A percentile compares a stretch with the other conserved stretches of the same genome.
Evolutionary conservation across 1,140 invertebrate species (phyloP).

Genomic region (Apis dorsata): DNA sequence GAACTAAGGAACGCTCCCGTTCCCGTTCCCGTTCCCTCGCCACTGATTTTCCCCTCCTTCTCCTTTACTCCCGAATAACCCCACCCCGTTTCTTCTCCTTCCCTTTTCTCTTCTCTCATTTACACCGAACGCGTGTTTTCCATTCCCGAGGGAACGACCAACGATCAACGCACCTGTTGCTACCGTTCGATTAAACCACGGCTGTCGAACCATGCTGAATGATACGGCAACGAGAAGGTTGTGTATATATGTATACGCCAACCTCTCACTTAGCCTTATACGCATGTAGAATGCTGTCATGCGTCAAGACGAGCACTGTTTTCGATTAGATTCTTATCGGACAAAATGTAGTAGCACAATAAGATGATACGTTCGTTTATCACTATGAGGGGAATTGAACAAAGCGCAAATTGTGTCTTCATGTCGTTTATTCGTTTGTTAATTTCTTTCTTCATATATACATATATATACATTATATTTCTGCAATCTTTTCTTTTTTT

Average conservation of each 20-base stretch:
- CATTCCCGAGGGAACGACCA: slow-evolving; percentile 37
- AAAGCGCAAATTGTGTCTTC: not conserved
- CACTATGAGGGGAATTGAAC: not conserved
- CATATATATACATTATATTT: too few relatives aligned
- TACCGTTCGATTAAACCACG: not conserved
- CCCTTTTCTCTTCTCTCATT: slow-evolving; percentile 39
- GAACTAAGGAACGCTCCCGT: slow-evolving; percentile 42
- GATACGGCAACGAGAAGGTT: not conserved
- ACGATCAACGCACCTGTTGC: slow-evolving; percentile 23
- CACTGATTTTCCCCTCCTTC: slow-evolving; percentile 17
- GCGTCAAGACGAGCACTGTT: slow-evolving; percentile 2
- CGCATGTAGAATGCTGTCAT: not conserved
- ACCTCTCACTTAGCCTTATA: slow-evolving; percentile 25
- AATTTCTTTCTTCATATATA: not conserved
- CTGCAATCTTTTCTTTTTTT: not conserved
- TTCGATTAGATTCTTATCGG: slow-evolving; percentile 45
- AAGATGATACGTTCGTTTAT: not conserved
- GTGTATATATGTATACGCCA: not conserved
- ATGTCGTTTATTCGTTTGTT: not conserved
- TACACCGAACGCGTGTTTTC: slow-evolving; percentile 14
- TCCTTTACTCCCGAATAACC: too few relatives aligned
- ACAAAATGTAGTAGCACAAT: slow-evolving; percentile 13
- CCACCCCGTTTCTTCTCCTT: too few relatives aligned
- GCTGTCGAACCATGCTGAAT: not conserved
- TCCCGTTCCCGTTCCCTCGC: slow-evolving; percentile 38